Base-by-base conservation (phyloP, 2,888 invertebrate genomes). In the Leptinotarsa rubiginosa region DNA sequence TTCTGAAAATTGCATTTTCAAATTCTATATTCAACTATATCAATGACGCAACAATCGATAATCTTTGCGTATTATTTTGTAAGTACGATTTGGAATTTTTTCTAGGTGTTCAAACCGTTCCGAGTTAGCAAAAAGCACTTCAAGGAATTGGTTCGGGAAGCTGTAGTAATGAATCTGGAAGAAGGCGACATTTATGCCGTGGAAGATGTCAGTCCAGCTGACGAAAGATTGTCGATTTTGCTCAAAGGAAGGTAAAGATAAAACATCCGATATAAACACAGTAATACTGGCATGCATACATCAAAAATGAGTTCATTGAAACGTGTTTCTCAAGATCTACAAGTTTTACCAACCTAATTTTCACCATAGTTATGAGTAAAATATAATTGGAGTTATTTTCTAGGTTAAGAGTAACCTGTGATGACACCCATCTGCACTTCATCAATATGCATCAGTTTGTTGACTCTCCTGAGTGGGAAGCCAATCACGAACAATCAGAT, bases 401-500 rank as follows among this genome's bases (percentile, higher is more conserved):
- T 88, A 96, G 95, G 87, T 89, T 96, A 88, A 92, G 93, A 82
- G 96, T 95, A 78, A 94, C 93, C 75, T 95, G 95, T 84, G 95
- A 95, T 83, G 93, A 92, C 80, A 93, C 94, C n/a, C 94, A 94
- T 85, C 90, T 96, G 49, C 96, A 96, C 88, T 93, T 92, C 87
- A 93, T 96, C 83, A 91, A 92, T 83, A 91, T 92, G 76, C 94
- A 94, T 86, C 95, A 96, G 88, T 96, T 96, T 87, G 92, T 96
- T 76, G 96, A 96, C 87, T 95, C 95, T n/a, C 95, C 95, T 0
- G 96, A 96, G 88, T 96, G 95, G 94, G 95, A 96, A 83, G 93
- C 94, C 70, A 93, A 93, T 85, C 91, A 93, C 83, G 93, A 93
- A 84, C 93, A 93, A 85, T 92, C 93, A 69, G 93, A 94, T 83